Percentiles rank a stretch among this genome's conserved stretches.
These are phyloP conservation scores for Reticulitermes lucifugus DNA, from an alignment of 2,888 invertebrate genomes.

Conservation along the genomic window DNA sequence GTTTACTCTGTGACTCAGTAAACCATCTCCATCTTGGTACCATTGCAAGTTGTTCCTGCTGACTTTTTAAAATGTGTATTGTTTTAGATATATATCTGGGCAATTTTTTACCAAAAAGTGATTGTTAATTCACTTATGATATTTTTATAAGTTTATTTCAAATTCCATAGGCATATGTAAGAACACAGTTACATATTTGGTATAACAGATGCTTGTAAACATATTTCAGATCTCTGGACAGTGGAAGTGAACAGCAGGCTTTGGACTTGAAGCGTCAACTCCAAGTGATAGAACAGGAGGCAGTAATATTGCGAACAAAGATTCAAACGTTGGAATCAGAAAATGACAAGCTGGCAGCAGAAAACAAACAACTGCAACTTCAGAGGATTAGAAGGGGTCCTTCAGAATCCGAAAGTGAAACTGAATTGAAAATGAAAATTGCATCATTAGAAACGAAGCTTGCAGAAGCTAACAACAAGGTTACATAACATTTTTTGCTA, in stretches of 20 bases:
- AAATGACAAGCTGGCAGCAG: slow-evolving; percentile 79
- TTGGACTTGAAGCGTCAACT: slow-evolving; percentile 80
- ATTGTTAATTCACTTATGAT: neutral
- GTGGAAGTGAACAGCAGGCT: slow-evolving; percentile 70
- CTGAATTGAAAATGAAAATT: slow-evolving; percentile 72
- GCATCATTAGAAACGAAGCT: slow-evolving; percentile 73
- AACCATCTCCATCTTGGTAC: too few species aligned
- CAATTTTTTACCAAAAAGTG: too few species aligned
- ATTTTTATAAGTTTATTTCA: too few species aligned
- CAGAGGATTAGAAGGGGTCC: slow-evolving; percentile 66
- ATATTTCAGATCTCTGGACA: slow-evolving; percentile 69
- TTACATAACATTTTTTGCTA: slow-evolving; percentile 40
- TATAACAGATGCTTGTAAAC: too few species aligned
- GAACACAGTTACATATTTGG: too few species aligned
- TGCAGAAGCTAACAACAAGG: slow-evolving; percentile 69
- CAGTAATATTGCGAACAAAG: slow-evolving; percentile 74
- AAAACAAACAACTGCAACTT: slow-evolving; percentile 79
- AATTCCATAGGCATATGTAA: too few species aligned
- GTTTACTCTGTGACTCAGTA: too few species aligned
- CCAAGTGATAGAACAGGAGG: slow-evolving; percentile 83
- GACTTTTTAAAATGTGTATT: too few species aligned
- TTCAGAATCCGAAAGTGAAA: slow-evolving; percentile 44
- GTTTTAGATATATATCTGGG: too few species aligned
- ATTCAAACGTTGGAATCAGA: slow-evolving; percentile 77
- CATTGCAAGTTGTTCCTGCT: too few species aligned